Evolutionary conservation across 1,140 invertebrate species (phyloP).

Genomic region (Triops cancriformis): DNA sequence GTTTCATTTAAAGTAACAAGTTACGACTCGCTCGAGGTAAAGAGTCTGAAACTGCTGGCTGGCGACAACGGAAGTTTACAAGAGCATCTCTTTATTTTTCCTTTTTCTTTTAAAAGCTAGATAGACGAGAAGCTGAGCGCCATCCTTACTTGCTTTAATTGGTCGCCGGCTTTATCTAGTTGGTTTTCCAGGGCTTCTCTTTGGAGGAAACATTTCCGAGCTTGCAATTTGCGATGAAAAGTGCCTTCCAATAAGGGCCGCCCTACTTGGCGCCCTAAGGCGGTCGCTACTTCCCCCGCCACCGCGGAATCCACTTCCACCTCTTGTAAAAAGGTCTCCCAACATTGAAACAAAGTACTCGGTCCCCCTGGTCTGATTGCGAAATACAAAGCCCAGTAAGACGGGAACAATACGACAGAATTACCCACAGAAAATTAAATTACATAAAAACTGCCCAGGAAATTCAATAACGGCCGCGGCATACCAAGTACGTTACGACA

Average conservation of each 20-base stretch:
- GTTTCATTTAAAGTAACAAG: too few relatives aligned
- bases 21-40: too few relatives aligned
- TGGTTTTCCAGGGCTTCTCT: constrained; percentile 84
- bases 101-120: not conserved
- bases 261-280: constrained; percentile 72
- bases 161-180: constrained; percentile 78
- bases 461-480: too few relatives aligned
- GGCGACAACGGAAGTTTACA: too few relatives aligned
- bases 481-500: too few relatives aligned
- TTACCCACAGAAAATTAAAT: too few relatives aligned
- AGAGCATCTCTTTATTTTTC: too few relatives aligned
- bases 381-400: not conserved
- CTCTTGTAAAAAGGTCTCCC: constrained; percentile 85
- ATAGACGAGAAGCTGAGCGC: not conserved
- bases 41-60: too few relatives aligned
- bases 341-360: constrained; percentile 75
- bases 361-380: constrained; percentile 60
- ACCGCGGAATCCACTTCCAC: constrained; percentile 86
- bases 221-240: constrained; percentile 86
- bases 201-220: constrained; percentile 81
- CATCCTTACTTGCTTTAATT: constrained; percentile 61
- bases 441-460: too few relatives aligned
- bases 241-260: constrained; percentile 78
- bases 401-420: too few relatives aligned
- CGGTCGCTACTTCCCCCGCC: constrained; percentile 75